Percentiles rank a stretch among this genome's conserved stretches.
These are phyloP conservation scores for Marmota flaviventris DNA, from an alignment of 2,113 vertebrate genomes.

Conservation along the genomic window DNA sequence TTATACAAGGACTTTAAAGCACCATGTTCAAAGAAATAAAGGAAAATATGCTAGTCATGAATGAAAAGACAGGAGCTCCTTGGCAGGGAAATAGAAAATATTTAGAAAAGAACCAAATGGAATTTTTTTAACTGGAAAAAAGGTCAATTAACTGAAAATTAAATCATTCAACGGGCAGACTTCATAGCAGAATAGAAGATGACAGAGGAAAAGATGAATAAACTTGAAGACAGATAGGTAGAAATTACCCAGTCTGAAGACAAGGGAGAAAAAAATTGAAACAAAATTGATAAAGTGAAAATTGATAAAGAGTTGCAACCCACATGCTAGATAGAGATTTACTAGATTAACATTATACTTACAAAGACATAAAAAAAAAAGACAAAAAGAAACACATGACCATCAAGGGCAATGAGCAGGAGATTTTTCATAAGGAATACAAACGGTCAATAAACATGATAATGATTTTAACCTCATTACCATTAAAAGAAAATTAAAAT, in stretches of 20 bases:
- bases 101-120: background rate
- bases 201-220: background rate
- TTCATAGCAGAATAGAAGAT: background rate
- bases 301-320: background rate
- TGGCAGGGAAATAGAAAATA: conserved; percentile 32
- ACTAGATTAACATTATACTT: background rate
- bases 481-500: conserved; percentile 64
- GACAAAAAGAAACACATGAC: background rate
- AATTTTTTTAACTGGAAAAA: conserved; percentile 9
- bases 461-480: background rate
- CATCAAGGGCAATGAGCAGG: background rate
- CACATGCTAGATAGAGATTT: background rate
- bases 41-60: background rate
- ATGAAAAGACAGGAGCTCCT: background rate
- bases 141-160: conserved; percentile 18
- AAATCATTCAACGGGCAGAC: background rate
- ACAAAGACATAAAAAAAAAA: conserved; percentile 9
- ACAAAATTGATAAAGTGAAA: background rate
- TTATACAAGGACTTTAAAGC: background rate
- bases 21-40: background rate
- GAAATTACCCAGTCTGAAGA: conserved; percentile 1
- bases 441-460: background rate
- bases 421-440: conserved; percentile 32
- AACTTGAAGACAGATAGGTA: background rate
- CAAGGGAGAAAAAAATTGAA: background rate